Base-by-base conservation (phyloP, 2,113 vertebrate species). In the Oryzias curvinotus region DNA sequence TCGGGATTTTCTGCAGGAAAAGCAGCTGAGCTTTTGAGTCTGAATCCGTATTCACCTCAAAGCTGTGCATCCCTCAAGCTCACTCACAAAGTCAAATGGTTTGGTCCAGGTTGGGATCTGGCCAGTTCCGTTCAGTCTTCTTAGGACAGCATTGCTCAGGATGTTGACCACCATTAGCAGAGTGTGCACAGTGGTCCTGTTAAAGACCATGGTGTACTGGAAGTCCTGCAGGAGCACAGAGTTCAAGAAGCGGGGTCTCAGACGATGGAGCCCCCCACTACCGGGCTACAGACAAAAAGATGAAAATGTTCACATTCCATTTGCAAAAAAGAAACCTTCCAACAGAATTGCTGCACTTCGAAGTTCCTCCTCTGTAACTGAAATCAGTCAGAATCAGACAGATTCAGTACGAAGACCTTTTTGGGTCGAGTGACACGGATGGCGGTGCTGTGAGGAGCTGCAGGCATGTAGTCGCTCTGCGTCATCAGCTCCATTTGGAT, bases 131-230 rank as follows among this genome's bases (percentile, higher is more conserved):
- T 97, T 96, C 15, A 94, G 73, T 3, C 80, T 89, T 72, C 77
- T 87, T 2, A 99, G 93, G 2, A 98, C 88, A 5, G 94, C 92
- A 21, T 99, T 99, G 87, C 96, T 98, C 49, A 98, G 93, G 0
- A 97, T 61, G 16, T 96, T 99, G 72, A 97, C 92, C 26, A 92
- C 59, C 73, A 98, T 94, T 0, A 96, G 96, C 61, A 98, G 55
- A n/a, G 95, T 95, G 77, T 98, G 95, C 50, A 99, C 93, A 25
- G 95, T 95, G 67, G 96, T 96, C 56, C 94, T 95, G 84, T 99
- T 99, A 84, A 97, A 97, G 1, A 93, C 50, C 41, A 93, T 46
- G 2, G 59, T 84, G 76, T 95, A 99, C 41, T 86, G 65, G 3
- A 94, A 96, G 48, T 83, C 93, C 96, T 98, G 78, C 1, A 17